phyloP scores from a whole-genome alignment of 2,113 vertebrate genomes.

The Microtus oregoni region DNA sequence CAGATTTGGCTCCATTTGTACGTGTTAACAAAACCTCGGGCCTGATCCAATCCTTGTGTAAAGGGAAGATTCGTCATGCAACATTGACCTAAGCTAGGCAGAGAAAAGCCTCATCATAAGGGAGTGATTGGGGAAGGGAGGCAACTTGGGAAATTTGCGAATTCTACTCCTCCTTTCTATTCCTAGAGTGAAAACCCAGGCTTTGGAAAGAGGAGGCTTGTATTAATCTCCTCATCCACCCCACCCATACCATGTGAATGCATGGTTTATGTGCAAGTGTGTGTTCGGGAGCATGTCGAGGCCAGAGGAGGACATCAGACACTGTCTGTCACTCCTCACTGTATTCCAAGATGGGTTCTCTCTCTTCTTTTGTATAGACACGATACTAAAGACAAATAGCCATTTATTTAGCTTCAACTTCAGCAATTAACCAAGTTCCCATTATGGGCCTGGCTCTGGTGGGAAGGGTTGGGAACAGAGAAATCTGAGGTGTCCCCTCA shows the following conservation, averaged over 20 bases:
- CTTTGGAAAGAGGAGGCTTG: conserved; percentile 7
- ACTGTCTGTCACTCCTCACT: neutral
- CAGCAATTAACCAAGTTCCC: neutral
- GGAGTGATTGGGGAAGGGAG: neutral
- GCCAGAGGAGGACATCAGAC: neutral
- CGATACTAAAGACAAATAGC: neutral
- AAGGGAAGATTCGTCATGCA: conserved; percentile 61
- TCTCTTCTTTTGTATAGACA: conserved; percentile 13
- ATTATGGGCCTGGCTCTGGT: neutral
- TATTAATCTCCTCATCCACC: conserved; percentile 26
- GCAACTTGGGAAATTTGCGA: conserved; percentile 27
- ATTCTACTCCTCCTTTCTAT: conserved; percentile 35
- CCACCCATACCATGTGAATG: neutral
- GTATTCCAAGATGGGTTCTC: neutral
- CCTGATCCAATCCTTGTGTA: conserved; percentile 56
- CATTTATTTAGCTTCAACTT: neutral
- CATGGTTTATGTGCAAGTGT: neutral
- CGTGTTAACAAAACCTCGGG: conserved; percentile 56
- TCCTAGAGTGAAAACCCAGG: conserved; percentile 38
- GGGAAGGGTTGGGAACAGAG: neutral
- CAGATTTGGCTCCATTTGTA: conserved; percentile 61
- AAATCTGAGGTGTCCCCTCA: neutral
- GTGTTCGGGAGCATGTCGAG: neutral
- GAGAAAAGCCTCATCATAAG: conserved; percentile 51
- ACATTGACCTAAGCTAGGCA: conserved; percentile 49